Evolutionary conservation across 2,797 vertebrate genomes (phyloP), one percentile per base, ranked within the genome.

Genomic region (Lemur catta): DNA sequence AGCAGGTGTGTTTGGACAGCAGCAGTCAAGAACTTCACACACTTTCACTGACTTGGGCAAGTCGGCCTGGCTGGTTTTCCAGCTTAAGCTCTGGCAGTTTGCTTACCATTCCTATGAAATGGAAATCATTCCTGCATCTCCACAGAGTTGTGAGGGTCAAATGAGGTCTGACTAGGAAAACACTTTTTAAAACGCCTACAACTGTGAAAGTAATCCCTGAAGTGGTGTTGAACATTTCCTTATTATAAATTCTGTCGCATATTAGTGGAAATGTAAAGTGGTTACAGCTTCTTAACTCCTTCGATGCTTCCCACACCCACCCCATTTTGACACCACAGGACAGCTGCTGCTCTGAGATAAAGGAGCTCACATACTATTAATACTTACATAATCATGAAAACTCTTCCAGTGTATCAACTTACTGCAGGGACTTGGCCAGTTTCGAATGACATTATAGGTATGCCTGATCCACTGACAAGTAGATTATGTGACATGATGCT

Each of bases 261-360:
- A 10, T 48, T 80, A 79, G 46, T 41, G 48, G 67, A 65, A 85
- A 87, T 63, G n/a, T 65, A 50, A 71, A 41, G 9, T 72, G 57
- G 12, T 69, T 59, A 55, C 5, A 91, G 61, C 61, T 75, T 84
- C 38, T 43, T 35, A 35, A 50, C 59, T 76, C 84, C 35, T 69
- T 57, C 10, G 55, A 33, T 13, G 46, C 38, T 74, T 15, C 10
- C 63, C 87, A 87, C 46, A 28, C 26, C 95, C 30, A 0, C 38
- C 33, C 79, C 35, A 24, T 61, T 65, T 76, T 50, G 0, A 33
- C 46, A 6, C 86, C 76, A 84, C 52, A 41, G 35, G 22, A 52
- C 96, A 95, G 91, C 93, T 96, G 96, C 48, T 65, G 24, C 48
- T 89, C 78, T 57, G 86, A 96, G 95, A 97, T 97, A 97, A 98